Percentiles rank a stretch among this genome's conserved stretches.
Evolutionary conservation across 2,797 vertebrate genomes (phyloP).

Genomic region (Megalops cyprinoides): DNA sequence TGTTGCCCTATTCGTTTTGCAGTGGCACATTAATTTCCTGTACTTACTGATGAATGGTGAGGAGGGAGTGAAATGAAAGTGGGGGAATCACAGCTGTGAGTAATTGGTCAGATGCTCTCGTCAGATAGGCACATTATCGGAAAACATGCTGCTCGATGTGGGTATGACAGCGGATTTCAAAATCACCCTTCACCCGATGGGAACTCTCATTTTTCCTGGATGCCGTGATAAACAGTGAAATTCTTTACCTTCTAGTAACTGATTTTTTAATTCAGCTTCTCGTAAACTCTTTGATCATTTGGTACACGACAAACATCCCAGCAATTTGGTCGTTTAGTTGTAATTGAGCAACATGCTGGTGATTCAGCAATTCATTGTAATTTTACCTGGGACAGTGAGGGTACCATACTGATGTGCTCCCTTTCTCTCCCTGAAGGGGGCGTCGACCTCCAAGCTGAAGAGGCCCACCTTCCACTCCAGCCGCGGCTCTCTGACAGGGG

Average conservation of each 20-base stretch:
- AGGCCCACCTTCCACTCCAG: conserved; percentile 94
- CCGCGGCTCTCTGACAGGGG: conserved; percentile 90
- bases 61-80: neutral
- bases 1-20: neutral
- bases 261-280: neutral
- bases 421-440: conserved; percentile 69
- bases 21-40: neutral
- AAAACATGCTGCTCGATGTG: neutral
- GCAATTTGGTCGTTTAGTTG: neutral
- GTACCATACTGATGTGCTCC: neutral
- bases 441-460: conserved; percentile 89
- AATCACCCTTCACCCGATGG: neutral
- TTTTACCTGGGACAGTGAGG: neutral
- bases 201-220: neutral
- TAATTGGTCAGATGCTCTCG: neutral
- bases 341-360: neutral
- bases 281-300: neutral
- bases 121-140: neutral
- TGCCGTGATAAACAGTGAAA: neutral
- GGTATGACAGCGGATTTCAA: neutral
- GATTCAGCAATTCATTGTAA: too few species aligned
- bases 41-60: neutral
- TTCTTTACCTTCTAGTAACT: neutral
- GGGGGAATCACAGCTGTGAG: neutral
- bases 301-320: neutral